Base-by-base conservation (phyloP, 37 sponge, comb jelly and placozoan genomes). In the Eunapius fragilis region DNA sequence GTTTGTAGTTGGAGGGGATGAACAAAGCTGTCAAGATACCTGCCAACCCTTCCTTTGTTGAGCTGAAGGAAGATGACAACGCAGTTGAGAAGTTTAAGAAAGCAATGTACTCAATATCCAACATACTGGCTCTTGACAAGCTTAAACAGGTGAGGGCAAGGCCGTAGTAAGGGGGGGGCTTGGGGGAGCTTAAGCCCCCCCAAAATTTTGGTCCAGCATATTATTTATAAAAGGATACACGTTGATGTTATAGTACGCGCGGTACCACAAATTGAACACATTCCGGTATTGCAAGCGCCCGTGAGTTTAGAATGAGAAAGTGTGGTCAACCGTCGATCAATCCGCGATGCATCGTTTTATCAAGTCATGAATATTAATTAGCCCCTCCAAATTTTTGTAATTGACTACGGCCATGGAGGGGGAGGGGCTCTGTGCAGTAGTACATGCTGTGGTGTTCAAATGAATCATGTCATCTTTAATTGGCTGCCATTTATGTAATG, bases 61-160 rank as follows among this genome's bases (percentile, higher is more conserved):
- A 94, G 73, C 84, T 95, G 37, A 91, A 94, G 27, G 96, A 93
- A 31, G 91, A 97, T 67, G 99, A 97, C 74, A 95, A 95, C 81
- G 93, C 95, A 34, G 91, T 97, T 67, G 98, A 99, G 74, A 92
- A 93, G 80, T 97, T 94, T 83, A 91, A 94, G 74, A 92, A 83
- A 10, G 98, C 96, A 33, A 95, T 99, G 93, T 82, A 86, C 12
- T 88, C 91, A 37, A 92, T 99, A 17, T 82, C 94, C 77, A 97
- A 81, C 73, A 91, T 92, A 22, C 86, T 99, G 34, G 79, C 89
- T 31, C 79, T 99, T 67, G 99, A 99, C 87, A 88, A 85, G 75
- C 88, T 99, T 78, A 91, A 97, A 76, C 99, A 99, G 95, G 95
- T 95, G 24, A 38, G 88, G n/a, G n/a, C n/a, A n/a, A n/a, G n/a